These are phyloP conservation scores for Clytia hemisphaerica DNA, from an alignment of 30 jellyfish, hydroid and myxozoan species.

Conservation along the genomic window DNA sequence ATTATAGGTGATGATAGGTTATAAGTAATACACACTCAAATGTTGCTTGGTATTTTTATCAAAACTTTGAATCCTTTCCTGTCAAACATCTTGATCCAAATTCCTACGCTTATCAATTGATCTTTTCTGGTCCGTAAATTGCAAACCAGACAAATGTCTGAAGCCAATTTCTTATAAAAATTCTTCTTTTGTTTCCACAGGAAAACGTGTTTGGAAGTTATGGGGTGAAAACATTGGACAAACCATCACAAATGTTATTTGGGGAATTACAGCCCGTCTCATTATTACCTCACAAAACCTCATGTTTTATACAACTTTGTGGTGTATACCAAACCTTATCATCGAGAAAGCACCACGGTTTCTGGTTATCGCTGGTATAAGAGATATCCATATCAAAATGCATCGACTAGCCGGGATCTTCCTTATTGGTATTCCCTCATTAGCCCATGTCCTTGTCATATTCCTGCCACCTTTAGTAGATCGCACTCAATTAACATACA, in stretches of 20 bases:
- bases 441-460: constrained; percentile 8
- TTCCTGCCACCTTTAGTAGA: constrained; percentile 26
- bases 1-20: too few relatives aligned
- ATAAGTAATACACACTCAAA: too few relatives aligned
- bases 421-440: constrained; percentile 20
- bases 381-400: not conserved
- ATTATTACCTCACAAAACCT: constrained; percentile 11
- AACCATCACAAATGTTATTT: constrained; percentile 10
- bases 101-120: too few relatives aligned
- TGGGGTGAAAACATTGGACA: constrained; percentile 15
- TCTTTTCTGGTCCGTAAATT: too few relatives aligned
- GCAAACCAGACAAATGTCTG: too few relatives aligned
- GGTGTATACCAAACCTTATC: constrained; percentile 16
- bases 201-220: not conserved
- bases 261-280: constrained; percentile 19
- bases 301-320: constrained; percentile 14
- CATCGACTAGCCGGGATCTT: constrained; percentile 26
- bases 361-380: not conserved
- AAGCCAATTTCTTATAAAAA: too few relatives aligned
- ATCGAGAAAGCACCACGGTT: not conserved
- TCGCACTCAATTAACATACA: constrained; percentile 11
- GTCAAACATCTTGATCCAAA: too few relatives aligned
- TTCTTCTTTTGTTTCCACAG: not conserved
- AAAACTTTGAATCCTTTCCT: too few relatives aligned
- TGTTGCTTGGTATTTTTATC: too few relatives aligned